phyloP scores from a whole-genome alignment of 2,797 vertebrate species.

The Pipistrellus kuhlii region DNA sequence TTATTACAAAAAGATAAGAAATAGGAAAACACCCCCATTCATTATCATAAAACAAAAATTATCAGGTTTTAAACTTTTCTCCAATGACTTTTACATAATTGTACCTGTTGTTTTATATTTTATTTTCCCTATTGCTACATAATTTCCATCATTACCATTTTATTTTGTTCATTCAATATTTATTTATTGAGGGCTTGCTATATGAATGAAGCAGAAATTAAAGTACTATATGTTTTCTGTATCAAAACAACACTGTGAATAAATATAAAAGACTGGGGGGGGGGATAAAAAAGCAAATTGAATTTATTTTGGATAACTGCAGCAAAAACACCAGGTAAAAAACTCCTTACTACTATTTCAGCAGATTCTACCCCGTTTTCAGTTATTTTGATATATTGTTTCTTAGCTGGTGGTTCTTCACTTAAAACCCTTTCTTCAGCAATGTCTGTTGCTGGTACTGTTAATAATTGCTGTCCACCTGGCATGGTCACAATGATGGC shows the following conservation, averaged over 20 bases:
- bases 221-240: slow-evolving; percentile 76
- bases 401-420: slow-evolving; percentile 91
- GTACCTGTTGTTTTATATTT: not conserved
- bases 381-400: slow-evolving; percentile 91
- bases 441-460: slow-evolving; percentile 93
- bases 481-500: slow-evolving; percentile 94
- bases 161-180: not conserved
- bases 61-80: not conserved
- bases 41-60: not conserved
- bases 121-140: not conserved
- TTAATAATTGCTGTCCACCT: slow-evolving; percentile 94
- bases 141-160: not conserved
- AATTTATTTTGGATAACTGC: slow-evolving; percentile 83
- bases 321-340: slow-evolving; percentile 86
- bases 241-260: slow-evolving; percentile 75
- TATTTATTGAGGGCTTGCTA: slow-evolving; percentile 81
- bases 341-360: slow-evolving; percentile 91
- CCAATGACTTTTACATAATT: not conserved
- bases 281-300: slow-evolving; percentile 6
- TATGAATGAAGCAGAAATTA: slow-evolving; percentile 74
- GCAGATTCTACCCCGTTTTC: slow-evolving; percentile 91
- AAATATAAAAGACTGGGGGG: slow-evolving; percentile 75
- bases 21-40: not conserved
- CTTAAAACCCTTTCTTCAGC: slow-evolving; percentile 94
- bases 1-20: not conserved